Base-by-base conservation (phyloP, 2,888 invertebrate species). In the Drosophila hamatofila region DNA sequence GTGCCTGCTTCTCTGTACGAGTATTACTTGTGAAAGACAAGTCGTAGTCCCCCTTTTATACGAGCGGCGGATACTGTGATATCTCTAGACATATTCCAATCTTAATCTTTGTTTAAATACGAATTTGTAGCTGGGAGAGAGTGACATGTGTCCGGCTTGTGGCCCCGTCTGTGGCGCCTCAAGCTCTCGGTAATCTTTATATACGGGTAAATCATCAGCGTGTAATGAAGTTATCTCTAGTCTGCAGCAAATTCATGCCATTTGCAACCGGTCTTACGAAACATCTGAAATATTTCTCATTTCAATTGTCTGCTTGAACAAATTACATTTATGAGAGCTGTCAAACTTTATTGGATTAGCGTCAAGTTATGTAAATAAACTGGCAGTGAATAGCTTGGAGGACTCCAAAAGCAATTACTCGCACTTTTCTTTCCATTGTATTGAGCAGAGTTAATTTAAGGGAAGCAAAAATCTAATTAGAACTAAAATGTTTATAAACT, bases 21-120 rank as follows among this genome's bases (percentile, higher is more conserved):
- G 67, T 78, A 70, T 69, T 61, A 56, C 78, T 86, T 75, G 69
- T 25, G 73, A 83, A 70, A 72, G 72, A 12, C 18, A 4, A 42
- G 35, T 21, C 25, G n/a, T 2, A 2, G 49, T 7, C 48, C n/a
- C 54, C 46, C 75, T 81, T 83, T 80, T 88, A 86, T 39, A 37
- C 23, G n/a, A 49, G 16, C 16, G n/a, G 14, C 18, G 21, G 11
- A 44, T 44, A 37, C 9, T 33, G 3, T 8, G 14, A 39, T 67
- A 71, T 64, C 79, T 67, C 9, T 11, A 37, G n/a, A 41, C 7
- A 18, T 33, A 39, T 25, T 27, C n/a, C 3, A 18, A 57, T 57
- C 57, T 57, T 14, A 57, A 46, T 57, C 44, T 35, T 25, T 46
- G 18, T 35, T 35, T 25, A 46, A 35, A 35, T 35, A 54, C 37